Conservation (phyloP, 1,140 invertebrate genomes). For the Polyergus mexicanus region DNA sequence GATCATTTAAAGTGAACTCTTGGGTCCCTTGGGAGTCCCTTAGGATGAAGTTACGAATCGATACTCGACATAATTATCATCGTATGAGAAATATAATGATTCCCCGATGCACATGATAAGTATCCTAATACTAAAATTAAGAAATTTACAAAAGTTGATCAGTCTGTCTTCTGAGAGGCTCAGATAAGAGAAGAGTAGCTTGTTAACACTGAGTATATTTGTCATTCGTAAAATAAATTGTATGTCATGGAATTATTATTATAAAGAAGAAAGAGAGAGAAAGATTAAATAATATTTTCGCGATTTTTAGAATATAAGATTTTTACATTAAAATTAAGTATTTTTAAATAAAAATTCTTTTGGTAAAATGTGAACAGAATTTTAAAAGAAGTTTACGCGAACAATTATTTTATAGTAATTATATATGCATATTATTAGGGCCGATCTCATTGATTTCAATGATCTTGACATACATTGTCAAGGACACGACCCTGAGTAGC, state of each 20-base stretch:
- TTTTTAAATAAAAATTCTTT: neutral
- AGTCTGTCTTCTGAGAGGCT: too few species aligned
- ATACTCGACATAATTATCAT: constrained; percentile 9
- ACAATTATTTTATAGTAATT: neutral
- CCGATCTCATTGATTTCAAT: too few species aligned
- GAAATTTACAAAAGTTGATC: too few species aligned
- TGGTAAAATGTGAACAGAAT: neutral
- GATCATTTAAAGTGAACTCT: neutral
- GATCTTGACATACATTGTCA: too few species aligned
- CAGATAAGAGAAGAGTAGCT: neutral
- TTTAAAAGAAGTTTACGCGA: neutral
- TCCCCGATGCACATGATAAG: too few species aligned
- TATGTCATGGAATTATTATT: neutral
- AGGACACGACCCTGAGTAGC: too few species aligned
- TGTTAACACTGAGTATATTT: neutral
- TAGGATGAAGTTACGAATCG: constrained; percentile 8
- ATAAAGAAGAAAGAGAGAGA: neutral
- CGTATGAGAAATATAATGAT: too few species aligned
- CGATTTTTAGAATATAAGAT: neutral
- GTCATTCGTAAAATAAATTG: neutral
- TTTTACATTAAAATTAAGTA: neutral
- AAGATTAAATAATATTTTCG: neutral
- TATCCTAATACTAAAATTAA: too few species aligned
- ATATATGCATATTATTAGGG: too few species aligned
- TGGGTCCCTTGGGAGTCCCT: neutral